Evolutionary conservation across 53 echinoderm and acorn worm genomes (phyloP), one percentile per base, ranked within the genome.

Genomic region (Holothuria leucospilota): DNA sequence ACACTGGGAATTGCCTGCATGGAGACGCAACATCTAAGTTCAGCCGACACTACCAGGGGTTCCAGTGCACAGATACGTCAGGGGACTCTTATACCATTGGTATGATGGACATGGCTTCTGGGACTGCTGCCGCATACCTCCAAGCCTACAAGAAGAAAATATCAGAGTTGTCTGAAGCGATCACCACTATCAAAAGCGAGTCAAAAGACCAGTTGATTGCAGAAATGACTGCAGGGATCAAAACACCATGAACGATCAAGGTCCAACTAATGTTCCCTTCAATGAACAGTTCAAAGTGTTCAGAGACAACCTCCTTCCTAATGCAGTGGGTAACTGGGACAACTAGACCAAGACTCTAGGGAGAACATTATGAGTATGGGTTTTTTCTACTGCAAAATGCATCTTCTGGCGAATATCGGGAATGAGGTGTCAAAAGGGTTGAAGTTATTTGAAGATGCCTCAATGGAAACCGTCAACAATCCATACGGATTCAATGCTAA

Each of bases 341-440:
- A 63, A n/a, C 63, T 63, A 63, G 63, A 63, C 8, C 3, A 21
- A 6, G 21, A 4, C 21, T 63, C 63, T 63, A 21, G 25, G 25
- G 63, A 9, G 25, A 63, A 63, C 10, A 63, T 63, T 25, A 63
- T 9, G 63, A 63, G 63, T 25, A 63, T 63, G 63, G 10, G 63
- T 63, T 63, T n/a, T 40, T 63, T 63, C 63, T 63, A n/a, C 63
- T 63, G 63, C 25, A 63, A 63, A 63, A 63, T 63, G 63, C 63
- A 63, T 25, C 63, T 63, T n/a, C 63, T 63, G 10, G 63, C 63
- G 5, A 63, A 63, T 9, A 63, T 63, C 25, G 63, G 63, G 21
- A 63, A 25, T 63, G 63, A 63, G 25, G 63, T 63, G 3, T 21
- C 21, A 21, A 63, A 63, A 8, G 63, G 63, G 63, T 25, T 63